Base-by-base conservation (phyloP, 2,797 vertebrate genomes). In the Spinus olivaceus region DNA sequence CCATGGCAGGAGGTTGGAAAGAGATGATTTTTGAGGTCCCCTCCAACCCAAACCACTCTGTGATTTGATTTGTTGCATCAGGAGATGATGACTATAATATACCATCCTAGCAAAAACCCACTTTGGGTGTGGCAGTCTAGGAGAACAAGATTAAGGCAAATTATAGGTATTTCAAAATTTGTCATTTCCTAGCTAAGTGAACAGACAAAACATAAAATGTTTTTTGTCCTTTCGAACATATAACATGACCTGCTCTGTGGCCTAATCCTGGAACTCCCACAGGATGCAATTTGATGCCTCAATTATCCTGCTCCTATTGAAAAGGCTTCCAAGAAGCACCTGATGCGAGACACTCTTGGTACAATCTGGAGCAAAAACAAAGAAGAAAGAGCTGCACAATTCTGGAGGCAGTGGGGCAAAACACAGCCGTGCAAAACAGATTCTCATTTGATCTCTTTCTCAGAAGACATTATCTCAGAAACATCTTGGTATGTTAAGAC, bases 401-500 rank as follows among this genome's bases (percentile, higher is more conserved):
- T 72, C 71, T 93, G 59, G 66, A 72, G 76, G 63, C 41, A 59
- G 16, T 1, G 6, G 30, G 61, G 51, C 77, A 92, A 92, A 94
- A 78, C 85, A 90, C 28, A 59, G 46, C 42, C 1, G 0, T 59
- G 66, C 33, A 78, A 88, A 92, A 49, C 16, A 35, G 21, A 30
- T 64, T 65, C 4, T 6, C 18, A 25, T 93, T 70, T 86, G 74
- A 77, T 89, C 74, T 94, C 81, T 81, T 96, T 94, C 88, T 89
- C 78, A 88, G 90, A 92, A 86, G n/a, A 56, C 33, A 54, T 59
- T 93, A 73, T 80, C 92, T 94, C n/a, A 86, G 37, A 81, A 92
- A 79, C 32, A 90, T 92, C 73, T 86, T 2, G 0, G 15, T 49
- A 51, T 2, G 0, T 74, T 59, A 65, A 80, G 33, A 35, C 32